phyloP scores from a whole-genome alignment of 2,888 invertebrate species.

The Chymomyza fuscimana region DNA sequence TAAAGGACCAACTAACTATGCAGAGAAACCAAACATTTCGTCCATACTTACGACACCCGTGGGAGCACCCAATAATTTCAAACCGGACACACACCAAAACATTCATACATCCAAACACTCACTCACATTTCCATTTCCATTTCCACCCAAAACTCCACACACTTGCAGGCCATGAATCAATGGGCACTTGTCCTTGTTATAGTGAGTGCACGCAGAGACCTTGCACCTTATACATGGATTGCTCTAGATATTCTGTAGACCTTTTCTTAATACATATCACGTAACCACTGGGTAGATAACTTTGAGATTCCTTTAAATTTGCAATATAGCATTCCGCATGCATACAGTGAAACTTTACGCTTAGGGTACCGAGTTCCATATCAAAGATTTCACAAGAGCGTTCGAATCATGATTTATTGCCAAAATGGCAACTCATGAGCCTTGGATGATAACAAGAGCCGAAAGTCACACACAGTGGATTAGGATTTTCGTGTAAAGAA shows the following conservation, averaged over 20 bases:
- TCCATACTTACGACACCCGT: slow-evolving; percentile 74
- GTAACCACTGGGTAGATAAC: not conserved
- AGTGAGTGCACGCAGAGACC: not conserved
- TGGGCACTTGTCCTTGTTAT: slow-evolving; percentile 53
- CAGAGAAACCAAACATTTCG: slow-evolving; percentile 53
- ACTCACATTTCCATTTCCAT: not conserved
- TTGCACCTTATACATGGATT: not conserved
- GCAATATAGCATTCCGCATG: not conserved
- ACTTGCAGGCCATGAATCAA: slow-evolving; percentile 63
- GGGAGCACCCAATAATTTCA: slow-evolving; percentile 76
- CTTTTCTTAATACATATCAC: slow-evolving; percentile 14
- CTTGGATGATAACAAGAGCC: not conserved
- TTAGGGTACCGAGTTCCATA: not conserved
- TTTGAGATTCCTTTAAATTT: not conserved
- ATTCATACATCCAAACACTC: slow-evolving; percentile 37
- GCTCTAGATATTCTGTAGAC: not conserved
- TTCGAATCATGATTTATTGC: not conserved
- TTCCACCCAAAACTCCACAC: slow-evolving; percentile 16
- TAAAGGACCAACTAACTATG: slow-evolving; percentile 53
- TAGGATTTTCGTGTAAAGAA: not conserved
- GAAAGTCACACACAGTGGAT: not conserved
- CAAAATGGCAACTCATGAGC: not conserved
- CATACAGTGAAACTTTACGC: not conserved
- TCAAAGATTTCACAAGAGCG: not conserved
- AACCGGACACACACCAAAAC: slow-evolving; percentile 57